These are phyloP conservation scores for Thereva nobilitata DNA, from an alignment of 2,888 invertebrate species.

Conservation along the genomic window DNA sequence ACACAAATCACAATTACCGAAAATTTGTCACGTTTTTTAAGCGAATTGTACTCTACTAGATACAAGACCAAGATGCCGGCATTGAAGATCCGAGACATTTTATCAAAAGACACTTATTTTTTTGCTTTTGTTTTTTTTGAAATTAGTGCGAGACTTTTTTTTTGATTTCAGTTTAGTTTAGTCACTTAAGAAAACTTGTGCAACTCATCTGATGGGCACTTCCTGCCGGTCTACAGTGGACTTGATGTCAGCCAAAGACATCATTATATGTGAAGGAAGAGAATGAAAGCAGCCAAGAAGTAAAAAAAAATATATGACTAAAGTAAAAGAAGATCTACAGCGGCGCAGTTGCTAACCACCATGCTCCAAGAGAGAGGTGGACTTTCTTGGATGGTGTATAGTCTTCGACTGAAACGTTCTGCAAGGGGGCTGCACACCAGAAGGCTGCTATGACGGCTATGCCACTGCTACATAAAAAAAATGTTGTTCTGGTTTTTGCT, in stretches of 20 bases:
- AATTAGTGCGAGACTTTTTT: too few species aligned
- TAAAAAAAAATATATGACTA: constrained; percentile 2
- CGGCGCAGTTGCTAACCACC: background rate
- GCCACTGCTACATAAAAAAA: too few species aligned
- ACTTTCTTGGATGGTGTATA: constrained; percentile 35
- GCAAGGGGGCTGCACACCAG: constrained; percentile 20
- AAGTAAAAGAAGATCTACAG: constrained; percentile 9
- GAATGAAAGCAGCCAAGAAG: background rate
- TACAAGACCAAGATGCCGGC: too few species aligned
- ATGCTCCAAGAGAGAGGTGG: background rate
- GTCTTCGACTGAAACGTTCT: constrained; percentile 33
- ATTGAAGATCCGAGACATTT: too few species aligned
- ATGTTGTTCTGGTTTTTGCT: too few species aligned
- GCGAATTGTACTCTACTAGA: too few species aligned
- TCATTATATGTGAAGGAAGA: background rate
- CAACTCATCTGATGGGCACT: background rate
- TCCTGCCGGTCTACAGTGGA: constrained; percentile 9
- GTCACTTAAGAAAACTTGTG: constrained; percentile 17
- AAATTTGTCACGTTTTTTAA: too few species aligned
- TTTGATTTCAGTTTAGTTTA: background rate
- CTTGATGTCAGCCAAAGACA: background rate
- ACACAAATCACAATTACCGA: too few species aligned
- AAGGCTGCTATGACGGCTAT: constrained; percentile 10
- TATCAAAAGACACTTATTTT: too few species aligned
- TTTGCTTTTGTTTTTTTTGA: too few species aligned